Conservation (phyloP, 2,797 vertebrate species). For the Anas georgica region DNA sequence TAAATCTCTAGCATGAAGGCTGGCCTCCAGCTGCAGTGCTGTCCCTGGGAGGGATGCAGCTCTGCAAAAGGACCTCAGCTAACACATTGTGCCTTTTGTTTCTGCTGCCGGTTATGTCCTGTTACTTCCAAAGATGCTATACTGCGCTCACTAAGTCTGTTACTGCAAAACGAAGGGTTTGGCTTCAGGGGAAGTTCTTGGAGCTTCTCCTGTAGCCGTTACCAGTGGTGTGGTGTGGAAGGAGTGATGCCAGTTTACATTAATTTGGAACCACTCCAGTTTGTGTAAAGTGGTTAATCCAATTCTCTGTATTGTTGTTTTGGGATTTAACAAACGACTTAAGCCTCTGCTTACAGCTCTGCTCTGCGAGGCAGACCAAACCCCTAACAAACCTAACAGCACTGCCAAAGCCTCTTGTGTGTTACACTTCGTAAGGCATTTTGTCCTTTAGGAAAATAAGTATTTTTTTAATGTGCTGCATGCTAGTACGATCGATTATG, state of each 20-base stretch:
- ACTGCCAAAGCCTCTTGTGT: neutral
- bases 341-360: neutral
- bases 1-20: fast-evolving
- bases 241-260: neutral
- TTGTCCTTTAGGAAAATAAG: neutral
- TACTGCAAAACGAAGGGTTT: neutral
- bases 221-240: neutral
- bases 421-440: neutral
- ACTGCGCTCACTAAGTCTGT: neutral
- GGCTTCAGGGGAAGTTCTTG: neutral
- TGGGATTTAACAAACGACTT: neutral
- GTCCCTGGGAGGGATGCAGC: fast-evolving
- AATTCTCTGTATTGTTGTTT: neutral
- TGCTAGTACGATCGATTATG: fast-evolving
- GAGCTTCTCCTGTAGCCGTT: neutral
- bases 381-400: neutral
- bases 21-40: neutral
- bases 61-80: neutral
- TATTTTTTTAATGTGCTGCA: neutral
- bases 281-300: neutral
- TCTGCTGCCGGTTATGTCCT: fast-evolving
- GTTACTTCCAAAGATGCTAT: fast-evolving
- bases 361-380: neutral
- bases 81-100: neutral
- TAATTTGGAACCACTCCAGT: neutral